phyloP scores from a whole-genome alignment of 2,113 vertebrate species.

The Gnathonemus echidnorhynchus region DNA sequence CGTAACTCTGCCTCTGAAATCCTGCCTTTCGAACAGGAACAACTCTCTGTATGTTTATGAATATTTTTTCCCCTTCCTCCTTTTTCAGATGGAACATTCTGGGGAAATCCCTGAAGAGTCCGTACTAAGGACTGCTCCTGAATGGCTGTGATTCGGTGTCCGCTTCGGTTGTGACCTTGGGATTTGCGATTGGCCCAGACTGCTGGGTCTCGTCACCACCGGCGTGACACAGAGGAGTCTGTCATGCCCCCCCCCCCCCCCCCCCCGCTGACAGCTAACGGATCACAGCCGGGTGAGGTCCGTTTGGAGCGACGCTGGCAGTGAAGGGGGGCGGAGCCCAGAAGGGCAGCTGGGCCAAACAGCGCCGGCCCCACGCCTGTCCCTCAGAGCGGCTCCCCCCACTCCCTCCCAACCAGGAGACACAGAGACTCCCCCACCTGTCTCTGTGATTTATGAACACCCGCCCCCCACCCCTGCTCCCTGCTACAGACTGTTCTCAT shows the following conservation, averaged over 20 bases:
- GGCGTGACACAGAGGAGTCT: background rate
- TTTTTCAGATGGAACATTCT: background rate
- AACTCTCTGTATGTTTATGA: background rate
- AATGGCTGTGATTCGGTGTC: background rate
- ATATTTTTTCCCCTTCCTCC: too few species aligned
- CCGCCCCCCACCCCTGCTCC: conserved; percentile 50
- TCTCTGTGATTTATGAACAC: conserved; percentile 69
- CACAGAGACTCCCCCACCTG: conserved; percentile 76
- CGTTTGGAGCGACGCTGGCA: background rate
- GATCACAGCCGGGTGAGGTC: background rate
- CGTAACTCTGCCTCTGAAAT: background rate
- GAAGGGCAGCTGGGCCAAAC: background rate
- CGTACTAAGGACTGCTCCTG: background rate
- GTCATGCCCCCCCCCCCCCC: background rate
- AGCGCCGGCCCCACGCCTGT: background rate
- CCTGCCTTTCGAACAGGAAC: background rate
- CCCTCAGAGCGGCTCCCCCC: background rate
- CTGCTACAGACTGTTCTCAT: conserved; percentile 75
- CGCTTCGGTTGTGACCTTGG: background rate
- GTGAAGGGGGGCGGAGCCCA: background rate
- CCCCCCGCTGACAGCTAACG: background rate
- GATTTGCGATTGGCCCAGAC: background rate
- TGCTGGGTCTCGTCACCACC: background rate
- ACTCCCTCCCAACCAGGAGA: conserved; percentile 33
- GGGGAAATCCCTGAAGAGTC: background rate